These are phyloP conservation scores for Bombus sibiricus DNA, from an alignment of 1,140 invertebrate genomes.

Conservation along the genomic window DNA sequence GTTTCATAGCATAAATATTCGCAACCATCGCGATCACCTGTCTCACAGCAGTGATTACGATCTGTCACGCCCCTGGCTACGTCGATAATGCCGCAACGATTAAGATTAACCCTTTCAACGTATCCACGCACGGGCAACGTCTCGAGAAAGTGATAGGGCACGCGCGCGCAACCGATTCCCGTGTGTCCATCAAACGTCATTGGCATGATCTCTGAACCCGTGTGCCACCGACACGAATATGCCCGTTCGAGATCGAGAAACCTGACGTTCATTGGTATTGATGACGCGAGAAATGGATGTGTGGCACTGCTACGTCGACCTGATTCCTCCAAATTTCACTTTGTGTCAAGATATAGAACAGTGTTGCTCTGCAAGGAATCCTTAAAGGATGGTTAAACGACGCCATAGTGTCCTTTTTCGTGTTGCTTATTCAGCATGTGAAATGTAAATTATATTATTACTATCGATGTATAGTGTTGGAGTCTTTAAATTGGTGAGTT, in stretches of 20 bases:
- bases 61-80: neutral
- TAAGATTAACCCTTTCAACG: conserved; percentile 45
- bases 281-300: neutral
- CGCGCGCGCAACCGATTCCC: conserved; percentile 18
- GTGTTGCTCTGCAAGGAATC: too few relatives aligned
- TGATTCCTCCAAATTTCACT: neutral
- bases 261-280: neutral
- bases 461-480: too few relatives aligned
- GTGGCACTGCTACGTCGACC: neutral
- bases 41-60: neutral
- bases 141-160: conserved; percentile 24
- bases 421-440: too few relatives aligned
- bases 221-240: neutral
- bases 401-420: too few relatives aligned
- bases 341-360: neutral
- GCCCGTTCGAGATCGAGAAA: neutral
- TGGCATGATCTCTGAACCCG: conserved; percentile 18
- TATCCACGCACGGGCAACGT: neutral
- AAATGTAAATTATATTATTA: too few relatives aligned
- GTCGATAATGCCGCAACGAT: conserved; percentile 20
- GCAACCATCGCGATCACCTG: conserved; percentile 34
- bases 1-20: neutral
- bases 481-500: too few relatives aligned
- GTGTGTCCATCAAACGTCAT: conserved; percentile 42
- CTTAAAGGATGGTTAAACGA: too few relatives aligned